Evolutionary conservation across 2,888 invertebrate species (phyloP), one percentile per base, ranked within the genome.

Genomic region (Drosophila merina): DNA sequence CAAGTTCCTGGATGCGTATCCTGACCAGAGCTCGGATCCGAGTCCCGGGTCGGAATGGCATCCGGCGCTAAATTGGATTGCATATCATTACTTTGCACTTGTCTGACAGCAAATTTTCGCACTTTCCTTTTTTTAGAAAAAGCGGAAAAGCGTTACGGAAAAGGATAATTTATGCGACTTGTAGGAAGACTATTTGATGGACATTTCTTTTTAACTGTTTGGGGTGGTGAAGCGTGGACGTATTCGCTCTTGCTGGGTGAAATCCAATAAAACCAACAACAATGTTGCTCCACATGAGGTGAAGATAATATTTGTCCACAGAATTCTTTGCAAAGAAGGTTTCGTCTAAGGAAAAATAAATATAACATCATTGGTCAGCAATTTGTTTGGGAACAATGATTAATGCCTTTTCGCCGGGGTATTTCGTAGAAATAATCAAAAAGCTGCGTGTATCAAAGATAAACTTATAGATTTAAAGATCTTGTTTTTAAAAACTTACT

Each of bases 351-450:
- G 69, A 80, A 70, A 80, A 80, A 77, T 74, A 77, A 84, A 83
- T 77, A 90, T 89, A 42, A 9, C 89, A 90, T 80, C 90, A 90
- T 90, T 89, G 88, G 86, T 89, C 85, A 80, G 77, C 80, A 83
- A 90, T 90, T 89, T 90, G 82, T 90, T 85, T 77, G 47, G 56
- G 63, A 80, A 83, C 54, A 58, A 78, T 74, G 84, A 83, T 80
- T 80, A 80, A 80, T 80, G 81, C 25, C 14, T 59, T 38, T 31
- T 40, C 52, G 20, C 20, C 20, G 20, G 20, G 20, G 20, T 20
- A 20, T 20, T 20, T 20, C 20, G 1, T 20, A 20, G 20, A 20
- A 20, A 10, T 33, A 10, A 10, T 10, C n/a, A 10, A 33, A 4
- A n/a, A 33, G 10, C 5, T 33, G 69, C 72, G 79, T 86, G 81